Percentiles rank a stretch among this genome's conserved stretches.
Evolutionary conservation across 2,797 vertebrate species (phyloP).

Genomic region (Amniataba percoides): DNA sequence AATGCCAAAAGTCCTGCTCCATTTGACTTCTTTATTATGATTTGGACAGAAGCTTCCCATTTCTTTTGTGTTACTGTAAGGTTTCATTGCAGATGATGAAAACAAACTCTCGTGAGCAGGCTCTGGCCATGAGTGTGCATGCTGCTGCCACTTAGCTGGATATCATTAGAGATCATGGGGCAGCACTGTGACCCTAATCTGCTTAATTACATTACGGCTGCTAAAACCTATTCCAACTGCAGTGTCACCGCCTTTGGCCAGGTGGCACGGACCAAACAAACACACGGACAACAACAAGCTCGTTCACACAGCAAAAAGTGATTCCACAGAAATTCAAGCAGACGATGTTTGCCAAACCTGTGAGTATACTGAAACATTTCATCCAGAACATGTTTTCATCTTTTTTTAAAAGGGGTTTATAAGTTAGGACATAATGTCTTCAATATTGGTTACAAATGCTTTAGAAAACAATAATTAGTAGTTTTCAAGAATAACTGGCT

Average conservation of each 20-base stretch:
- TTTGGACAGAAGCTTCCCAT: slow-evolving; percentile 2
- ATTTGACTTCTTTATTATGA: background rate
- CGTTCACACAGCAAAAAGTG: slow-evolving; percentile 37
- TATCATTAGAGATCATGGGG: slow-evolving; percentile 70
- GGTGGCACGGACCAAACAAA: slow-evolving; percentile 19
- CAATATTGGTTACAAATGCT: background rate
- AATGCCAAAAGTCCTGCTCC: background rate
- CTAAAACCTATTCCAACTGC: slow-evolving; percentile 73
- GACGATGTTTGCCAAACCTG: slow-evolving; percentile 65
- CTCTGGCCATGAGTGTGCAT: slow-evolving; percentile 20
- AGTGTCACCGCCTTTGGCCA: slow-evolving; percentile 40
- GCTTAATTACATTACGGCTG: slow-evolving; percentile 79
- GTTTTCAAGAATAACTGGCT: background rate
- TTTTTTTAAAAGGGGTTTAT: background rate
- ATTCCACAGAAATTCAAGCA: slow-evolving; percentile 74
- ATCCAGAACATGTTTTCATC: no score
- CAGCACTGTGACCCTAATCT: slow-evolving; percentile 85
- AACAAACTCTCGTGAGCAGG: slow-evolving; percentile 14
- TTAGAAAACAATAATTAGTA: background rate
- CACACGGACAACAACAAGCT: slow-evolving; percentile 2
- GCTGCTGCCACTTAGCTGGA: slow-evolving; percentile 42
- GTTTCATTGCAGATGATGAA: slow-evolving; percentile 7
- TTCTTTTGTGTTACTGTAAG: background rate
- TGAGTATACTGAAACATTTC: slow-evolving; percentile 66
- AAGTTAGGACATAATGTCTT: slow-evolving; percentile 2